Conservation (phyloP, 2,888 invertebrate genomes). For the Lymantria monacha region DNA sequence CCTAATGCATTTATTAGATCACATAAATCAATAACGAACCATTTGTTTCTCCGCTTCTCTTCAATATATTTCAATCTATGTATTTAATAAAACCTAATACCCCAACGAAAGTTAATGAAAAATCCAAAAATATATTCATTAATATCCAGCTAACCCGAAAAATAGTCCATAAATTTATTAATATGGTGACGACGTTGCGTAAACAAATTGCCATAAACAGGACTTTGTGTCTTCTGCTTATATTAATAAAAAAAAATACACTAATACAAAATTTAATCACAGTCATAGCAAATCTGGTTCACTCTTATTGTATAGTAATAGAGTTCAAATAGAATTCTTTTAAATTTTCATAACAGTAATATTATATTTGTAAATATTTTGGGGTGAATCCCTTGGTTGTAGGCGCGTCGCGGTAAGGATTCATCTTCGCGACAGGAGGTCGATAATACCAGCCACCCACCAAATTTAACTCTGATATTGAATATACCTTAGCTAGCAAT, state of each 20-base stretch:
- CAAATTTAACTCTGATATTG: conserved; percentile 45
- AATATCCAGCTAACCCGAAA: conserved; percentile 43
- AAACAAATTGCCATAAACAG: conserved; percentile 60
- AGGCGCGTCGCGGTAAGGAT: conserved; percentile 56
- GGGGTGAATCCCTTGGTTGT: conserved; percentile 50
- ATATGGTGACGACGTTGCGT: conserved; percentile 43
- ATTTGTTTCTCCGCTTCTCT: background rate
- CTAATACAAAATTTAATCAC: conserved; percentile 29
- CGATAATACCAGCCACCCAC: conserved; percentile 46
- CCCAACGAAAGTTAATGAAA: conserved; percentile 15
- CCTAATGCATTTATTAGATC: too few relatives aligned
- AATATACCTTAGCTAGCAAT: conserved; percentile 37
- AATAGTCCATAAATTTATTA: conserved; percentile 69
- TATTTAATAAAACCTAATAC: background rate
- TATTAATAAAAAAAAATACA: conserved; percentile 64
- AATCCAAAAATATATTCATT: conserved; percentile 28
- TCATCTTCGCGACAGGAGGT: conserved; percentile 74
- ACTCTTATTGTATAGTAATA: conserved; percentile 17
- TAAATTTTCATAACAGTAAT: conserved; percentile 12
- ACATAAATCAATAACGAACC: too few relatives aligned
- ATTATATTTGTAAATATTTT: conserved; percentile 22
- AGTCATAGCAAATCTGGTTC: background rate
- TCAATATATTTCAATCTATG: conserved; percentile 10
- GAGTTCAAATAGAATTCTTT: conserved; percentile 17
- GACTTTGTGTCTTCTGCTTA: conserved; percentile 55